These are phyloP conservation scores for Conus ventricosus DNA, from an alignment of 1,140 invertebrate species.

Conservation along the genomic window DNA sequence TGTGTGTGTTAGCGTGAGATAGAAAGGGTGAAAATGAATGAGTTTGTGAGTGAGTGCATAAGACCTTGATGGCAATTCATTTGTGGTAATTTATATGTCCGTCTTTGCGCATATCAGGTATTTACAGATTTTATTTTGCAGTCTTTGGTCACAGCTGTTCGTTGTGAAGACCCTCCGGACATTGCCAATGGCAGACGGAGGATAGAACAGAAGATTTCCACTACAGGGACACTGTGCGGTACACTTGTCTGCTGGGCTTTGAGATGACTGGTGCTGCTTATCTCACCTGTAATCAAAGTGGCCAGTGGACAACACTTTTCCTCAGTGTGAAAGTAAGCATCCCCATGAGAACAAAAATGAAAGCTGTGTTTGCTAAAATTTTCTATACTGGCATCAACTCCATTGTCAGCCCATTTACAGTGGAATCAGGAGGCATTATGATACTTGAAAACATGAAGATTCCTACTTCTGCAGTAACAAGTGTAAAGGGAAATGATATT, in stretches of 20 bases:
- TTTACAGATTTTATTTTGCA: too few species aligned
- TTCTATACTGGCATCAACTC: too few species aligned
- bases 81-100: neutral
- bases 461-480: too few species aligned
- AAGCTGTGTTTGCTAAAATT: too few species aligned
- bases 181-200: constrained; percentile 87
- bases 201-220: constrained; percentile 88
- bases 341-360: too few species aligned
- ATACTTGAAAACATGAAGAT: too few species aligned
- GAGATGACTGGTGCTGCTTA: constrained; percentile 90
- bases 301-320: constrained; percentile 89
- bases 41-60: too few species aligned
- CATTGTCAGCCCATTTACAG: too few species aligned
- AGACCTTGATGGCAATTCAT: too few species aligned
- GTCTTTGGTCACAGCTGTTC: neutral
- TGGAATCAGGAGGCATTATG: too few species aligned
- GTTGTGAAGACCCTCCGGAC: neutral
- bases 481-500: too few species aligned
- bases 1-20: neutral
- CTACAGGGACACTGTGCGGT: constrained; percentile 91
- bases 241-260: constrained; percentile 96
- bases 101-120: neutral
- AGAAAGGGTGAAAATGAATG: neutral
- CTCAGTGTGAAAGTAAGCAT: constrained; percentile 87
- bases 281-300: constrained; percentile 90